Conservation (phyloP, 2,888 invertebrate species). For the Coleophora deauratella region DNA sequence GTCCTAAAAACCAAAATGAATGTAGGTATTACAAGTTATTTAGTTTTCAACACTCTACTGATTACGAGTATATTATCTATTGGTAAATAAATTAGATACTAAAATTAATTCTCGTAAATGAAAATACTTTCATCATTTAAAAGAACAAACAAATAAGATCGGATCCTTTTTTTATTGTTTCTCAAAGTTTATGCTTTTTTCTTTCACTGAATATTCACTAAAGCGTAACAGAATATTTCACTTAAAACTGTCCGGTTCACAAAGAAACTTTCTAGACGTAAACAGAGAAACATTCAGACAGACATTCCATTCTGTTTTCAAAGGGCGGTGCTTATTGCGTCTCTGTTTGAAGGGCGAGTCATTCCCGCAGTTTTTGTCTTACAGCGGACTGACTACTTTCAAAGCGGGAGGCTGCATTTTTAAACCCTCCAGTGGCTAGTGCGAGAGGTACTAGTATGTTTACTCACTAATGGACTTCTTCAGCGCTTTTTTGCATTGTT, state of each 20-base stretch:
- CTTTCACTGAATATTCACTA: too few species aligned
- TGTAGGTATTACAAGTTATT: too few species aligned
- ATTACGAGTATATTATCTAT: too few species aligned
- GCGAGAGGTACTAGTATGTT: constrained; percentile 30
- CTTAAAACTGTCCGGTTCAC: constrained; percentile 13
- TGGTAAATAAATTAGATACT: too few species aligned
- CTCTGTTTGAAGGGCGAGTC: constrained; percentile 64
- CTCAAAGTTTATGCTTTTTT: too few species aligned
- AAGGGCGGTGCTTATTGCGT: constrained; percentile 59
- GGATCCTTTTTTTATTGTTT: too few species aligned
- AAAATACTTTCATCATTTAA: too few species aligned
- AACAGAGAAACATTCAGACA: constrained; percentile 33
- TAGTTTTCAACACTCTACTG: too few species aligned
- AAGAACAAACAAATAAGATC: too few species aligned
- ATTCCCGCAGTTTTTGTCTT: constrained; percentile 67
- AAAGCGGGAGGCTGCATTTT: constrained; percentile 57
- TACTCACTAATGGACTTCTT: constrained; percentile 41
- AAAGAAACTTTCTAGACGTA: constrained; percentile 26
- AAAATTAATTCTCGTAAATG: too few species aligned
- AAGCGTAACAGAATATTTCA: too few species aligned
- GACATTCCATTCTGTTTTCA: constrained; percentile 56
- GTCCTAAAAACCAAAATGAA: too few species aligned
- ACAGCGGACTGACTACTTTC: constrained; percentile 45
- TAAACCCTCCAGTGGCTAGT: constrained; percentile 41
- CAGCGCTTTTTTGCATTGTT: constrained; percentile 30